phyloP scores from a whole-genome alignment of 2,888 invertebrate species.

The Colletes collaris region DNA sequence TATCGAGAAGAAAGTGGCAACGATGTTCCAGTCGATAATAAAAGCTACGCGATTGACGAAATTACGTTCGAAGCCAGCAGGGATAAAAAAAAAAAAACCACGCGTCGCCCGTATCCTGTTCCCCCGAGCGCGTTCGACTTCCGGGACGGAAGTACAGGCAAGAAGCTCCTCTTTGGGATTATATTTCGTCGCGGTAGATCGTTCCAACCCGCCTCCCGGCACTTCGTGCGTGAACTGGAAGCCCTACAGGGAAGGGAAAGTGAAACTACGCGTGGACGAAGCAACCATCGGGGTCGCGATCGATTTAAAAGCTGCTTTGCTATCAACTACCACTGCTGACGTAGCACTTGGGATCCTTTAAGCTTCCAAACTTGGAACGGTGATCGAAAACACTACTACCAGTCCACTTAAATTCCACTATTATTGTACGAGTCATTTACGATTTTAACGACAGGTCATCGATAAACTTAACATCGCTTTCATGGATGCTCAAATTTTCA shows the following conservation, averaged over 20 bases:
- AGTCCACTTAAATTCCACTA: no score
- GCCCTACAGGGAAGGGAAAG: conserved; percentile 48
- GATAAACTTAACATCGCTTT: no score
- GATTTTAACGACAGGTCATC: no score
- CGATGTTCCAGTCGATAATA: no score
- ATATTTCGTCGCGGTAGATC: conserved; percentile 54
- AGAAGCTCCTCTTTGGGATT: conserved; percentile 61
- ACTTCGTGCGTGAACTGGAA: conserved; percentile 46
- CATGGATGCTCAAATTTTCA: no score
- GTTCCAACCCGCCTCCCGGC: conserved; percentile 18
- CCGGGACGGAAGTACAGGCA: conserved; percentile 50
- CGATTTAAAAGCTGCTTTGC: conserved; percentile 53
- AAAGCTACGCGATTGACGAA: no score
- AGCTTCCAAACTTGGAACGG: no score
- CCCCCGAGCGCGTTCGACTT: conserved; percentile 35
- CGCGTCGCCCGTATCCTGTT: conserved; percentile 30
- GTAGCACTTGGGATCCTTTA: not conserved
- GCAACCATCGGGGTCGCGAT: conserved; percentile 44
- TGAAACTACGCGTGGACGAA: conserved; percentile 43
- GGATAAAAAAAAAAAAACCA: not conserved
- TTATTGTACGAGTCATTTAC: no score
- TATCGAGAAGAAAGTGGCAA: no score
- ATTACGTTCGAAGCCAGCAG: no score
- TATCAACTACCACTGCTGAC: conserved; percentile 1
- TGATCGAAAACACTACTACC: no score